These are phyloP conservation scores for Antechinus flavipes DNA, from an alignment of 2,113 vertebrate species.

Conservation along the genomic window DNA sequence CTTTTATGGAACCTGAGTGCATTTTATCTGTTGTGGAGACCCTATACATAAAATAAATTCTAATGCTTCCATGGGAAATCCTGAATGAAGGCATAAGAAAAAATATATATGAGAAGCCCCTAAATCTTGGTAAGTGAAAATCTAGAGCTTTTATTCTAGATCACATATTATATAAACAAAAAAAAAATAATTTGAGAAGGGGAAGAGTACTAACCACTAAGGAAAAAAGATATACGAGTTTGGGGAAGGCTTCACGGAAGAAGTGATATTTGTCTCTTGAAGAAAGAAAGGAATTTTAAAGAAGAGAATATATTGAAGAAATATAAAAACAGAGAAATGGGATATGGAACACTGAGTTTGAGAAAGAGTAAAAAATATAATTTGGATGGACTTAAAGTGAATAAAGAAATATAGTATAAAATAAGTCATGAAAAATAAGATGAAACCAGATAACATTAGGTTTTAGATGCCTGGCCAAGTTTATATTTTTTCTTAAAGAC, in stretches of 20 bases:
- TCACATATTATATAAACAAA: not conserved
- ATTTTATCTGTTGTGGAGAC: not conserved
- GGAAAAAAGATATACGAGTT: not conserved
- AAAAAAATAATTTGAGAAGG: not conserved
- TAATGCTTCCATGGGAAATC: not conserved
- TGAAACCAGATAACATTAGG: no score
- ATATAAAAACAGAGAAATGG: not conserved
- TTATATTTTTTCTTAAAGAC: no score
- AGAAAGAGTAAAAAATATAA: not conserved
- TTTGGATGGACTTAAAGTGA: no score
- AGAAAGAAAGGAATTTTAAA: not conserved
- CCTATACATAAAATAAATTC: not conserved
- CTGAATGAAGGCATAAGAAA: not conserved
- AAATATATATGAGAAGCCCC: not conserved
- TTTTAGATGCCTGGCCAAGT: no score
- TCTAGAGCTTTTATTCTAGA: not conserved
- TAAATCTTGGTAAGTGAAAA: not conserved
- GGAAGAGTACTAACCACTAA: not conserved
- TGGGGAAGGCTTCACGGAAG: not conserved
- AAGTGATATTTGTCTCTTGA: not conserved
- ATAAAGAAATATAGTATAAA: no score
- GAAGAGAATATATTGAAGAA: not conserved
- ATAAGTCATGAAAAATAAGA: no score
- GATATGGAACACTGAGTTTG: not conserved
- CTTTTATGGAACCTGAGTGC: not conserved